Base-by-base conservation (phyloP, 2,888 invertebrate species). In the Cryptocheilus praepositus region DNA sequence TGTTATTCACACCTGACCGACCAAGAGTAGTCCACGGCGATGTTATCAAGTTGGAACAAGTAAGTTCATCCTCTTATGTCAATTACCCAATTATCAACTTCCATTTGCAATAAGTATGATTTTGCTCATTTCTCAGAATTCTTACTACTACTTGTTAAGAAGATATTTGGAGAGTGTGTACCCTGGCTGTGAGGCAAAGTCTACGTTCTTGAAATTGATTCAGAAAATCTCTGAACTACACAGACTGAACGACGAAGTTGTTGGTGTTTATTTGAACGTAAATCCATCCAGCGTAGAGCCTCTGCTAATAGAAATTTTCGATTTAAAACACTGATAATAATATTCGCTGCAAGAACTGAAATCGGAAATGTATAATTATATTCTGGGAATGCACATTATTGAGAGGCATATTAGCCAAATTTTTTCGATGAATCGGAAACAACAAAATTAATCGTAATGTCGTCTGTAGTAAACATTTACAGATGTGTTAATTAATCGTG, bases 241-340 rank as follows among this genome's bases (percentile, higher is more conserved):
- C 77, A 94, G 93, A 83, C 90, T 98, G 61, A 96, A 97, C 69
- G 96, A 97, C 80, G 95, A 96, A 81, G 94, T 98, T n/a, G 95
- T 98, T 8, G 94, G 95, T 46, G 96, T 98, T 3, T 96, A 97
- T 88, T 91, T 98, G 25, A 96, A 98, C 89, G 96, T 97, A 0
- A 97, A 98, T 90, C 97, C 98, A 36, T 92, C 93, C 68, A 93
- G 95, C 85, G 95, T 98, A 53, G 98, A 98, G 83, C 98, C 98
- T 0, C 90, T 98, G 45, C 91, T 98, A 54, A 94, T 98, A 87
- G 98, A 98, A 91, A 97, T 98, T 85, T 97, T 98, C 83, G 98
- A 98, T 90, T 91, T 98, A 71, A 97, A 97, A 85, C 93, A 85
- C 73, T 88, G 77, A 83, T 71, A 59, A 58, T 56, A 62, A 45